Percentiles rank a stretch among this genome's conserved stretches.
phyloP scores from a whole-genome alignment of 1,140 invertebrate genomes.

The Vanessa atalanta region DNA sequence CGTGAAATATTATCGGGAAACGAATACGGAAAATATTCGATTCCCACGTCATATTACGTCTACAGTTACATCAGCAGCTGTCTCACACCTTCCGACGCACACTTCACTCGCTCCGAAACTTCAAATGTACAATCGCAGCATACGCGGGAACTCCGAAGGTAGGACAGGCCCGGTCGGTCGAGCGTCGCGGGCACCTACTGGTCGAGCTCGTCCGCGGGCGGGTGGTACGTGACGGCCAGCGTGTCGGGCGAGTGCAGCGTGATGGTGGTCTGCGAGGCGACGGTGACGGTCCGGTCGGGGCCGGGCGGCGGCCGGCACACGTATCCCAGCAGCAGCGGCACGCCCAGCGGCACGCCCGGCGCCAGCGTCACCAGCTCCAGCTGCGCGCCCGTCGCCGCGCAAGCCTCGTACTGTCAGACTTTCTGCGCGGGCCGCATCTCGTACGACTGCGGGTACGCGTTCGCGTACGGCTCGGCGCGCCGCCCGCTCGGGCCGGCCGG shows the following conservation, averaged over 20 bases:
- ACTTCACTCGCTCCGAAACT: no score
- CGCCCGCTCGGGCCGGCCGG: conserved; percentile 60
- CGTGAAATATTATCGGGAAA: background rate
- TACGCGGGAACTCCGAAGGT: no score
- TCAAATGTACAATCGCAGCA: no score
- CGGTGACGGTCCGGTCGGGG: conserved; percentile 51
- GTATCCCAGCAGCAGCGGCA: conserved; percentile 63
- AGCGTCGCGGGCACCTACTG: background rate
- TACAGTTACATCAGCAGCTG: background rate
- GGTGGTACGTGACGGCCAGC: background rate
- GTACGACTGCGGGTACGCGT: conserved; percentile 75
- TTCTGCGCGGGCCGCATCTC: conserved; percentile 75
- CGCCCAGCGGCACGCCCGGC: conserved; percentile 59
- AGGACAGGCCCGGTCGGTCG: background rate
- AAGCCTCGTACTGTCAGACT: conserved; percentile 69
- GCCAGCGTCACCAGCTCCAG: conserved; percentile 54
- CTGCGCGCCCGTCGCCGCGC: conserved; percentile 26
- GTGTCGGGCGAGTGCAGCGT: conserved; percentile 65
- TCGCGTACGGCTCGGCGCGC: conserved; percentile 72
- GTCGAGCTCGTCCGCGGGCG: background rate
- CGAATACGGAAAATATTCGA: background rate
- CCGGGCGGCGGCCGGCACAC: conserved; percentile 52
- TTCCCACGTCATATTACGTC: background rate
- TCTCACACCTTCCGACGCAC: background rate
- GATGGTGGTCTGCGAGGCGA: conserved; percentile 72